These are phyloP conservation scores for Platysternon megacephalum DNA, from an alignment of 2,113 vertebrate genomes.

Conservation along the genomic window DNA sequence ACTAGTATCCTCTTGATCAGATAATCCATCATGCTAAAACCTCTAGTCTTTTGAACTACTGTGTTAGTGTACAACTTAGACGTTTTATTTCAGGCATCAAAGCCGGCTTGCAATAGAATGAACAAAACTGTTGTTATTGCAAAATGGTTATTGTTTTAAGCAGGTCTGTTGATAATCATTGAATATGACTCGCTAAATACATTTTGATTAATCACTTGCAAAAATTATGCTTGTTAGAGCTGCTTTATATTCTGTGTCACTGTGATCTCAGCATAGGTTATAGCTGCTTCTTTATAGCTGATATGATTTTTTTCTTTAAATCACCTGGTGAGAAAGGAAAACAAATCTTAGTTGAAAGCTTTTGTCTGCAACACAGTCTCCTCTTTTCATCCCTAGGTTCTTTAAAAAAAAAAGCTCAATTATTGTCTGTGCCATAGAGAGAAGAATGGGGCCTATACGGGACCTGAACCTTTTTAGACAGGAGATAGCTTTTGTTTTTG, in stretches of 20 bases:
- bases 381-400: conserved; percentile 78
- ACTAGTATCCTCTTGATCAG: conserved; percentile 1
- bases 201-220: conserved; percentile 83
- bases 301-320: conserved; percentile 71
- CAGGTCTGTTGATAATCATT: conserved; percentile 79
- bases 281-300: conserved; percentile 72
- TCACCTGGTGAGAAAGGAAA: conserved; percentile 91
- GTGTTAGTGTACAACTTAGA: not conserved
- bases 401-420: conserved; percentile 86
- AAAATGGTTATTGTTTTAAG: conserved; percentile 80
- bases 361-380: conserved; percentile 83
- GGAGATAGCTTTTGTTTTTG: conserved; percentile 94
- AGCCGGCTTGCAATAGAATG: conserved; percentile 61
- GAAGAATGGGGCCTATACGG: conserved; percentile 88
- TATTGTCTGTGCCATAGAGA: conserved; percentile 86
- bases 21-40: conserved; percentile 31
- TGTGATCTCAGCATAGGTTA: conserved; percentile 79
- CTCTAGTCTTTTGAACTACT: not conserved
- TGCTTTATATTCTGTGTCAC: conserved; percentile 84
- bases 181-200: conserved; percentile 79
- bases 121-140: conserved; percentile 74
- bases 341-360: conserved; percentile 86
- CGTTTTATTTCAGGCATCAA: conserved; percentile 39
- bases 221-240: conserved; percentile 79
- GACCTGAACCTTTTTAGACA: conserved; percentile 93